Conservation (phyloP, 2,888 invertebrate species). For the Rhamnusium bicolor region DNA sequence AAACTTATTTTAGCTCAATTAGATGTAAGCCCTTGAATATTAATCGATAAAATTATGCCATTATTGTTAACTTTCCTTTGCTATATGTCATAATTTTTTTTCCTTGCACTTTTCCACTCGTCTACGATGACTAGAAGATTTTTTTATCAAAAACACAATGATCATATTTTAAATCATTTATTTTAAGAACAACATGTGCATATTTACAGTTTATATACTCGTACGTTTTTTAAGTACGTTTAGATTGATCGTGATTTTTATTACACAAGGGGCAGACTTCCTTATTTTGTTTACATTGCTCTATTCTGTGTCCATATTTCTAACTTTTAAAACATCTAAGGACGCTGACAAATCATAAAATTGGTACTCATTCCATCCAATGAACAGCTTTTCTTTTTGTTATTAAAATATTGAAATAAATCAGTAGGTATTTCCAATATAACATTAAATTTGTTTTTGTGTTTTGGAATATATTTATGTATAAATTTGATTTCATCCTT, state of each 20-base stretch:
- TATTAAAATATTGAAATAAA: constrained; percentile 8
- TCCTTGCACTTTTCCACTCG: neutral
- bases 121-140: neutral
- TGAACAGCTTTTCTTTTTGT: neutral
- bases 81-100: constrained; percentile 15
- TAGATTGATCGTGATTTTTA: neutral
- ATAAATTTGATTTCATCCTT: constrained; percentile 6
- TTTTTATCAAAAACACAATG: constrained; percentile 21
- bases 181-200: constrained; percentile 12
- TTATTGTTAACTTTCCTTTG: neutral
- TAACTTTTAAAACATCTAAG: constrained; percentile 12
- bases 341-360: constrained; percentile 20
- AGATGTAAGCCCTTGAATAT: neutral
- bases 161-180: constrained; percentile 15
- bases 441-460: neutral
- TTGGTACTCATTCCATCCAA: constrained; percentile 7
- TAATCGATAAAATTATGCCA: neutral
- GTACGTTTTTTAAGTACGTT: neutral
- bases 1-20: neutral
- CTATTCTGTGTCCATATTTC: constrained; percentile 6
- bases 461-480: neutral
- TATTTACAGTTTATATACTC: constrained; percentile 23
- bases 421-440: constrained; percentile 7
- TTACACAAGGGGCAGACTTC: neutral
- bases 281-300: neutral